Evolutionary conservation across 1,140 invertebrate species (phyloP).

Genomic region (Hetaerina americana): DNA sequence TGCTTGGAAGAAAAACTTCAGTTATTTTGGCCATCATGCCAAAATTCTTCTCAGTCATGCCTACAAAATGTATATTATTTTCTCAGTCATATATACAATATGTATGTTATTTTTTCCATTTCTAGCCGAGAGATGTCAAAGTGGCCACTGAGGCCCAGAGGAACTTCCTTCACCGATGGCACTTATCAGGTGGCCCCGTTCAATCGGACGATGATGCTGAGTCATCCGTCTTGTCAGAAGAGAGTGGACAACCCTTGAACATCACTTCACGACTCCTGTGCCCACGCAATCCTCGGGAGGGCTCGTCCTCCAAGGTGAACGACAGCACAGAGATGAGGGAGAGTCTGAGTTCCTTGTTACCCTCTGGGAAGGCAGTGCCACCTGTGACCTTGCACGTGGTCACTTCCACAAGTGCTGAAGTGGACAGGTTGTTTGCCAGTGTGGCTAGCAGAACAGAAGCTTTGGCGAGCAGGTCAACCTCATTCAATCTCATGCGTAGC

Average conservation of each 20-base stretch:
- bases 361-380: conserved; percentile 24
- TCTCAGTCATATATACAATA: neutral
- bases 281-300: conserved; percentile 6
- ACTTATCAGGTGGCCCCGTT: neutral
- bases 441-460: conserved; percentile 34
- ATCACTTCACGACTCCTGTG: neutral
- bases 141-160: neutral
- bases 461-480: conserved; percentile 31
- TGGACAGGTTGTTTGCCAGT: conserved; percentile 24
- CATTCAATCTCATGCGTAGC: conserved; percentile 35
- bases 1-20: too few species aligned
- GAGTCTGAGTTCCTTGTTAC: conserved; percentile 31
- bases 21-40: too few species aligned
- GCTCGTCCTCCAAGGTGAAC: conserved; percentile 16
- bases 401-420: neutral
- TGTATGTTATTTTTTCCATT: neutral
- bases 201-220: neutral
- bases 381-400: neutral
- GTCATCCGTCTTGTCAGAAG: neutral
- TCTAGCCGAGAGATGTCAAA: neutral
- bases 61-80: neutral
- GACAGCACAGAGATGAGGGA: conserved; percentile 25
- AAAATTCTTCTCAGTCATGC: neutral
- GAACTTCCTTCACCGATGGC: neutral
- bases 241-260: neutral